Base-by-base conservation (phyloP, 2,888 invertebrate species). In the Catocala fraxini region DNA sequence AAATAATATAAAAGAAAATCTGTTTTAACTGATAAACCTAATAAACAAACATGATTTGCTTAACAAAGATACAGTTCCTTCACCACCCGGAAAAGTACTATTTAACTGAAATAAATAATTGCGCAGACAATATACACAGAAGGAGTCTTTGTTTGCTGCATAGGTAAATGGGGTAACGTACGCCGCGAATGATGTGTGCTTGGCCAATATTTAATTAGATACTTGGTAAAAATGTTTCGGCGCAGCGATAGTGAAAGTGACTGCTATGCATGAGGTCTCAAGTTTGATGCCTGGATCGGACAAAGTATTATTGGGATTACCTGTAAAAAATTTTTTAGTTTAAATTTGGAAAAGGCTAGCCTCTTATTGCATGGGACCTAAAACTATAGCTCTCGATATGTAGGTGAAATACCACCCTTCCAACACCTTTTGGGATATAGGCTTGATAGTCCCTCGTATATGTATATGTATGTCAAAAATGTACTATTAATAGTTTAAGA, bases 61-160 rank as follows among this genome's bases (percentile, higher is more conserved):
- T 55, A 43, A 71, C 48, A 70, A 71, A 61, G 62, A 62, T 59
- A 34, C 60, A 61, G 56, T 60, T 64, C 59, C 66, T 68, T 60
- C 60, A 45, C 56, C 53, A 65, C 49, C 65, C 66, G 69, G 67
- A 75, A 65, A 63, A 47, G 63, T 56, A 12, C 25, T 54, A 43
- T 67, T 54, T 53, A 55, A 65, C 33, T 68, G 51, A 7, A 62
- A 61, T 56, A 69, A 75, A 73, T 75, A 73, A 73, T 69, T 63
- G 48, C 57, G 45, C 65, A 73, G 69, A 59, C 67, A 61, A 65
- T 70, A 75, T 64, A 51, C 68, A 68, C 57, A 68, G 60, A 52
- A 58, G 55, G 39, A 56, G 59, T 39, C 64, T 66, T 72, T 72
- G 70, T 72, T 70, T 63, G 51, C 54, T 59, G 6, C 59, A 52